These are phyloP conservation scores for Nasonia longicornis DNA, from an alignment of 1,140 invertebrate species.

Conservation along the genomic window DNA sequence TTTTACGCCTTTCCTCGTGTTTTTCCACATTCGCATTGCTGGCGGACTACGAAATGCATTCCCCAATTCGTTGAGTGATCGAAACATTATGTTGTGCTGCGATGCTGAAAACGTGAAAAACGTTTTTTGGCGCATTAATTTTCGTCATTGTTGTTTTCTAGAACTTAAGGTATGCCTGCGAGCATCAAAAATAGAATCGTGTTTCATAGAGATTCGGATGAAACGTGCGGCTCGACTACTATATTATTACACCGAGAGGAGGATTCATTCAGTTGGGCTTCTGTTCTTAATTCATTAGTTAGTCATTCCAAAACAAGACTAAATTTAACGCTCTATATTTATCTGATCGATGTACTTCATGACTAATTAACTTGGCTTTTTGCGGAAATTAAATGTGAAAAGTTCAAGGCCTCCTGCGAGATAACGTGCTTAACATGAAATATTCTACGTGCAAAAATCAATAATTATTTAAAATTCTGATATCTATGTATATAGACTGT, in stretches of 20 bases:
- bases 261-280: background rate
- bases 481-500: no score
- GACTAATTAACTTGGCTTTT: no score
- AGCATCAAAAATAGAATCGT: conserved; percentile 26
- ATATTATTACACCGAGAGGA: conserved; percentile 16
- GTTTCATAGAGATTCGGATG: background rate
- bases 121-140: background rate
- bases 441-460: no score
- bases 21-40: background rate
- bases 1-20: background rate
- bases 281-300: background rate
- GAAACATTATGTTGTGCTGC: background rate
- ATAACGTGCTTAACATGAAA: no score
- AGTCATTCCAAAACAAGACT: background rate
- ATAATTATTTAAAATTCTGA: no score
- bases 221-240: background rate
- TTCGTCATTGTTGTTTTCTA: background rate
- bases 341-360: background rate
- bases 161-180: background rate
- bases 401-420: no score
- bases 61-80: background rate
- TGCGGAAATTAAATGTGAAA: no score
- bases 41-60: background rate
- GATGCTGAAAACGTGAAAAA: background rate
- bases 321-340: background rate